Conservation (phyloP, 2,888 invertebrate genomes). For the Liodrosophila aerea region DNA sequence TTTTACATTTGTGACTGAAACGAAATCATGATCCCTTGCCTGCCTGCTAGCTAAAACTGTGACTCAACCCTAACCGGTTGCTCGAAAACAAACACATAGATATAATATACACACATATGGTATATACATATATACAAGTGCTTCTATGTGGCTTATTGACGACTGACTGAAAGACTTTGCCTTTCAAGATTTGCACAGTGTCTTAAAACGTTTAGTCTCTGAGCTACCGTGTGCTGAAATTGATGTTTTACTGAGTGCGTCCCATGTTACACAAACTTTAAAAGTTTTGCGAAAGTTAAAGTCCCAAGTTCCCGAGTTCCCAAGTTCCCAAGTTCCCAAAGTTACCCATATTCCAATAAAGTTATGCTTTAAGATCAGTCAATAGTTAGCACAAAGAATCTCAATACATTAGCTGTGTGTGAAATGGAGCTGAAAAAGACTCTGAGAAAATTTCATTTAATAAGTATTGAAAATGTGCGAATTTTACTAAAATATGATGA, state of each 20-base stretch:
- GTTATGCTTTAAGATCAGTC: too few relatives aligned
- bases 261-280: too few relatives aligned
- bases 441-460: background rate
- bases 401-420: too few relatives aligned
- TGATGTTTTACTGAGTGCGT: conserved; percentile 3
- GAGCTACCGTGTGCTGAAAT: conserved; percentile 18
- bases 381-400: too few relatives aligned
- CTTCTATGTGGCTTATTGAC: too few relatives aligned
- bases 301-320: too few relatives aligned
- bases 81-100: background rate
- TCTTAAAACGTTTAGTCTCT: conserved; percentile 16
- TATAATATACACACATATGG: background rate
- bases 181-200: conserved; percentile 1
- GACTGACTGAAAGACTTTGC: too few relatives aligned
- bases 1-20: conserved; percentile 17
- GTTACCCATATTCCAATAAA: too few relatives aligned
- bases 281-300: background rate
- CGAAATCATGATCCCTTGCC: conserved; percentile 9
- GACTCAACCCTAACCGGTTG: conserved; percentile 22
- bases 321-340: background rate
- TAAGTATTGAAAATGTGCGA: background rate
- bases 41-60: too few relatives aligned
- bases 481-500: background rate
- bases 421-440: too few relatives aligned
- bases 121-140: conserved; percentile 7